Evolutionary conservation across 2,113 vertebrate species (phyloP).

Genomic region (Salvator merianae): DNA sequence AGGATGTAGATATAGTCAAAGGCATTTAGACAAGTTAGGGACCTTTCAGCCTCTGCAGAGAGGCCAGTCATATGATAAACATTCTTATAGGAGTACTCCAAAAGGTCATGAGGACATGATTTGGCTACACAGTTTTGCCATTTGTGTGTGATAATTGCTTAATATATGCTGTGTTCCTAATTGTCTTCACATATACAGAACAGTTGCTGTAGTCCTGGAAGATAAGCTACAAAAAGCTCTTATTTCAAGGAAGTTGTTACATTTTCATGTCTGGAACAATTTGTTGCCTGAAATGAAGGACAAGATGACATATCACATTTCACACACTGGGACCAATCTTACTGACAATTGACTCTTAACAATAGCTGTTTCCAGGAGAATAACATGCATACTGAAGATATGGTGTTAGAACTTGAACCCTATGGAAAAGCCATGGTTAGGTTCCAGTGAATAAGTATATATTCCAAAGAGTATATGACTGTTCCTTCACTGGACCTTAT

Average conservation of each 20-base stretch:
- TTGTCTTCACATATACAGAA: conserved; percentile 20
- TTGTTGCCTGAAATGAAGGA: neutral
- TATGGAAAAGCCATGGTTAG: too few relatives aligned
- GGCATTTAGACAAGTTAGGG: neutral
- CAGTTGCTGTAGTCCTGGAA: neutral
- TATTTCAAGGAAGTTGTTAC: conserved; percentile 1
- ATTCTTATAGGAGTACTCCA: neutral
- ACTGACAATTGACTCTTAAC: neutral
- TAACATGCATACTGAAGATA: too few relatives aligned
- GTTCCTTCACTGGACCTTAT: too few relatives aligned
- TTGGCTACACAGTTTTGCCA: neutral
- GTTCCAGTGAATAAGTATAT: too few relatives aligned
- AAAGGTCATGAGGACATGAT: neutral
- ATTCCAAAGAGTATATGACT: neutral
- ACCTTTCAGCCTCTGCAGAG: neutral
- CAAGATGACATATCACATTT: neutral
- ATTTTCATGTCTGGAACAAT: too few relatives aligned
- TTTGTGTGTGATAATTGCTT: conserved; percentile 8
- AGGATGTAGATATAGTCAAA: neutral
- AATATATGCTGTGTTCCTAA: neutral
- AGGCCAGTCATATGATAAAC: neutral
- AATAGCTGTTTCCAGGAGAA: neutral
- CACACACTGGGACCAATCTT: neutral
- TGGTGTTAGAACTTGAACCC: too few relatives aligned
- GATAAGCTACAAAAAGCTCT: neutral